Evolutionary conservation across 2,888 invertebrate genomes (phyloP).

Genomic region (Hermaeophaga mercurialis): DNA sequence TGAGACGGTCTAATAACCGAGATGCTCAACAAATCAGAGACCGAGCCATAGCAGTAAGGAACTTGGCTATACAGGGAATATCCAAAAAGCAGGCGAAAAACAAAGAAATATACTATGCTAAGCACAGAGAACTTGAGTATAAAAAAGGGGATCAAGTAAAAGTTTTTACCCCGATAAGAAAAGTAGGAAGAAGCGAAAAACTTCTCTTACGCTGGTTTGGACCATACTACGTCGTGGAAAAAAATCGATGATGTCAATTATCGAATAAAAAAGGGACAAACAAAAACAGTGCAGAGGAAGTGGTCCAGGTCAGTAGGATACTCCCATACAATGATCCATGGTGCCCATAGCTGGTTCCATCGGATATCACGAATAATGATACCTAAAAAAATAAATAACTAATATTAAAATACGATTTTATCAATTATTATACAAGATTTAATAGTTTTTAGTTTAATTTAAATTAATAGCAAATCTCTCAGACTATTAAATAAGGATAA

Average conservation of each 20-base stretch:
- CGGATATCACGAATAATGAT: background rate
- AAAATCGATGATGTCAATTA: conserved; percentile 3
- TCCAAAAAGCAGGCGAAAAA: background rate
- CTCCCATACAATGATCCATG: background rate
- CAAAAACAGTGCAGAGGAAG: background rate
- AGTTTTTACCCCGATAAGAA: conserved; percentile 21
- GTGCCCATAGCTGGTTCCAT: background rate
- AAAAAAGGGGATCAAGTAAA: background rate
- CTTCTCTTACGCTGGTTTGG: conserved; percentile 32
- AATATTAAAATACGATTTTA: too few species aligned
- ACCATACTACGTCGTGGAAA: conserved; percentile 26
- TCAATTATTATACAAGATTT: too few species aligned
- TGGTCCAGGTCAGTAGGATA: background rate
- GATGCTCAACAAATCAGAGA: conserved; percentile 10
- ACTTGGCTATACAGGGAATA: conserved; percentile 7
- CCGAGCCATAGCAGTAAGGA: conserved; percentile 15
- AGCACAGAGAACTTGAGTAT: background rate
- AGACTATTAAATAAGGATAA: too few species aligned
- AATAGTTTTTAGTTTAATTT: too few species aligned
- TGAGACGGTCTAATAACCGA: background rate
- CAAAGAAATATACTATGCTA: background rate
- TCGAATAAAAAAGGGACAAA: background rate
- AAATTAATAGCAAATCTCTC: too few species aligned
- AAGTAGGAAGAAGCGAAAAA: conserved; percentile 33
- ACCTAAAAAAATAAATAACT: background rate